Conservation (phyloP, 2,113 vertebrate genomes). For the Australoheros scitulus region DNA sequence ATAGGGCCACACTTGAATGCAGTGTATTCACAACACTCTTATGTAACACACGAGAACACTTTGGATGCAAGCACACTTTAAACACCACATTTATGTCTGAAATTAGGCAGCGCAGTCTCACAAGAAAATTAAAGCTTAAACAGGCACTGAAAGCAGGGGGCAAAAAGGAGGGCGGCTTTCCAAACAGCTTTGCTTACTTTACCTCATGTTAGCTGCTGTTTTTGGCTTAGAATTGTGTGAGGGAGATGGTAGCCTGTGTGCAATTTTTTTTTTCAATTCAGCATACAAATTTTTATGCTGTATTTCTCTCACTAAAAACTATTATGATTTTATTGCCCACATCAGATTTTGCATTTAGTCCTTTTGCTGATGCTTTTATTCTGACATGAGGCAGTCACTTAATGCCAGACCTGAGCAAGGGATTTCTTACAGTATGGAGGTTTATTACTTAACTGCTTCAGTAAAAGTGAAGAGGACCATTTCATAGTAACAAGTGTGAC, state of each 20-base stretch:
- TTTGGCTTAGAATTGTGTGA: conserved; percentile 5
- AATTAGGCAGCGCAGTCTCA: conserved; percentile 13
- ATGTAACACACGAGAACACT: conserved; percentile 18
- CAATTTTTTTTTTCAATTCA: not conserved
- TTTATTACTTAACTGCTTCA: not conserved
- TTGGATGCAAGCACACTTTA: not conserved
- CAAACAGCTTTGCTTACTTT: not conserved
- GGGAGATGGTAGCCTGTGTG: not conserved
- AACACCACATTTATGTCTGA: not conserved
- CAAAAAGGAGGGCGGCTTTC: not conserved
- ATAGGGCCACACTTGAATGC: conserved; percentile 32
- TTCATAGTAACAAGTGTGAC: not conserved
- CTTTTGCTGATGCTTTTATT: not conserved
- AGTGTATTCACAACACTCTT: conserved; percentile 24
- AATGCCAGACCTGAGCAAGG: not conserved
- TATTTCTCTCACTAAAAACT: not conserved
- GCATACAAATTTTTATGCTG: not conserved
- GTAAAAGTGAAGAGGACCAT: not conserved
- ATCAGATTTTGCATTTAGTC: not conserved
- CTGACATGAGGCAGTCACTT: not conserved
- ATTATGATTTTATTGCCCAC: not conserved
- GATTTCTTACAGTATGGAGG: not conserved
- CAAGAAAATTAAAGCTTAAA: not conserved
- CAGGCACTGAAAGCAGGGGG: not conserved
- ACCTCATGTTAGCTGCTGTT: conserved; percentile 3